These are phyloP conservation scores for Callyntrura guangdongensis DNA, from an alignment of 2,888 invertebrate genomes.

Conservation along the genomic window DNA sequence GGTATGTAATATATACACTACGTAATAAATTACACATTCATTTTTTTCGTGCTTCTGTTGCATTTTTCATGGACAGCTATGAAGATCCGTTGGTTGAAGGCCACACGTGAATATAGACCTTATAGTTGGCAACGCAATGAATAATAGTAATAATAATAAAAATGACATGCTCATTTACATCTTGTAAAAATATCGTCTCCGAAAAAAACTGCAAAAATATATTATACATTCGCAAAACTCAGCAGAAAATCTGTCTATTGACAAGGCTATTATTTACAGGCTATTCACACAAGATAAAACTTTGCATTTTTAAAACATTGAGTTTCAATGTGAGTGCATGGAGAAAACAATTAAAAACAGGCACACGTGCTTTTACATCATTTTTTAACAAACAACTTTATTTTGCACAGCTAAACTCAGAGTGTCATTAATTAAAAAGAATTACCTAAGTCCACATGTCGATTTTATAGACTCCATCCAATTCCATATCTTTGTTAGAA, in stretches of 20 bases:
- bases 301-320: neutral
- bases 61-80: conserved; percentile 20
- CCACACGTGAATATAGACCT: neutral
- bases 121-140: neutral
- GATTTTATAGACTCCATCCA: neutral
- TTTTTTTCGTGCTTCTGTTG: conserved; percentile 27
- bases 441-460: neutral
- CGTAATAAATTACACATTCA: neutral
- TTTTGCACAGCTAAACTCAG: neutral
- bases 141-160: neutral
- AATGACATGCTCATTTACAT: conserved; percentile 3
- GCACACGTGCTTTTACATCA: neutral
- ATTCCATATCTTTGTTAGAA: neutral
- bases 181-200: neutral
- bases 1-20: neutral
- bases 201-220: neutral
- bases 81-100: conserved; percentile 1
- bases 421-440: neutral
- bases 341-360: neutral
- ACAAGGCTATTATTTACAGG: neutral
- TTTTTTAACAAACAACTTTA: neutral
- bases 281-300: neutral
- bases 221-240: neutral
- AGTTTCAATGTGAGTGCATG: neutral
- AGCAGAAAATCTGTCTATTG: neutral